Evolutionary conservation across 2,888 invertebrate genomes (phyloP), one percentile per base, ranked within the genome.

Genomic region (Cylindroiulus punctatus): DNA sequence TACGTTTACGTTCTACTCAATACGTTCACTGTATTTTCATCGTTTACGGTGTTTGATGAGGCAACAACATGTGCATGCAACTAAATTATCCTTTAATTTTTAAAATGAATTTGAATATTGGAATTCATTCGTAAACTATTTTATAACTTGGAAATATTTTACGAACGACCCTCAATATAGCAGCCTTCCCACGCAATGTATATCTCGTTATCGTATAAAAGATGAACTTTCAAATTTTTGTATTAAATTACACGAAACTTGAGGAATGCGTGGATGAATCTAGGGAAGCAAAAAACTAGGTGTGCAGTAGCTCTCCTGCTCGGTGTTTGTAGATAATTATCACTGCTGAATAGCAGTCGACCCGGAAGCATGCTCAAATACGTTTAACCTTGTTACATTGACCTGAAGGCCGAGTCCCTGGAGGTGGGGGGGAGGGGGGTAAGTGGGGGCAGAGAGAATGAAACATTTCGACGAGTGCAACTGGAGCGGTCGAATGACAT

Each of bases 401-500:
- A 76, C 76, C 76, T 76, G 76, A 76, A 76, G 76, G 76, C 76
- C 76, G 76, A 30, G 7, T 30, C 76, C 76, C 76, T 76, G 52
- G 44, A 76, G 76, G 76, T 3, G 14, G 76, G 14, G 8, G 44
- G 8, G 44, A 44, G 14, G 14, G 44, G 14, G 14, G 44, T 1
- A 14, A 10, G 44, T 44, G 14, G 4, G 44, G 44, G 44, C 8
- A 10, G 10, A 44, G 8, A 44, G 14, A 44, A 10, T 8, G 44
- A 44, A 12, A 10, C 8, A 36, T 36, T 36, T 36, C 36, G 7
- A 36, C 44, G 44, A 44, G 10, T 12, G 44, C 36, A 36, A 36
- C 36, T 36, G 7, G 36, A 36, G 7, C 36, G 36, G 36, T 36
- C 36, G 36, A 36, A 36, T 36, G 36, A 7, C 36, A 36, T 4